phyloP scores from a whole-genome alignment of 1,140 invertebrate genomes.

The Orius laevigatus region DNA sequence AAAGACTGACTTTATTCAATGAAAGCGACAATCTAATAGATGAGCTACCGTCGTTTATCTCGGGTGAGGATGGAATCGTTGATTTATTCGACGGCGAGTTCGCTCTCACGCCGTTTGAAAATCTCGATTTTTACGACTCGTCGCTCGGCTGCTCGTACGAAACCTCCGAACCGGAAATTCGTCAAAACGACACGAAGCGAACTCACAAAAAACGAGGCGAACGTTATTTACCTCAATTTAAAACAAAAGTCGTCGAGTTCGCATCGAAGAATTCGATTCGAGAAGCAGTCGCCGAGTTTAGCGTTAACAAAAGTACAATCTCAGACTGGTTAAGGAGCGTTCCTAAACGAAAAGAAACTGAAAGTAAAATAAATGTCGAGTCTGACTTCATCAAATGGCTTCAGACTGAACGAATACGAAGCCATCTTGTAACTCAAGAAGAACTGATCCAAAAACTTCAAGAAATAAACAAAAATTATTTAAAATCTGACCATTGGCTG shows the following conservation, averaged over 20 bases:
- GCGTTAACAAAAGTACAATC: constrained; percentile 18
- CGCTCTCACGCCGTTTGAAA: not conserved
- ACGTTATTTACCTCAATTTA: constrained; percentile 22
- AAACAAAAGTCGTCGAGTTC: constrained; percentile 19
- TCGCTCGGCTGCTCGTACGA: not conserved
- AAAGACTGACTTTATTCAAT: constrained; percentile 1
- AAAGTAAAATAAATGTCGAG: not conserved
- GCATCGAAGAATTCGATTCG: constrained; percentile 17
- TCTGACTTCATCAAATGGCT: constrained; percentile 5
- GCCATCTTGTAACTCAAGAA: constrained; percentile 4
- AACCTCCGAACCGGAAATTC: not conserved
- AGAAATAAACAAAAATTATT: constrained; percentile 1
- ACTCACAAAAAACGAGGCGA: constrained; percentile 15
- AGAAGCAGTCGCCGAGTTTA: constrained; percentile 20
- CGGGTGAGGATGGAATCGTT: not conserved
- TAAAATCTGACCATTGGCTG: constrained; percentile 7
- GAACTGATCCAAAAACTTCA: constrained; percentile 1
- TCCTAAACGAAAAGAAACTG: not conserved
- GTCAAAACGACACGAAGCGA: constrained; percentile 4
- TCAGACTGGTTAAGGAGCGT: constrained; percentile 19
- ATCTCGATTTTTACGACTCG: not conserved
- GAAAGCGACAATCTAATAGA: not conserved
- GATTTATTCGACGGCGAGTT: not conserved
- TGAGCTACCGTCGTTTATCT: too few species aligned
- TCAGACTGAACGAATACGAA: constrained; percentile 1